Conservation (phyloP, 1,140 invertebrate species). For the Drosophila virilis region DNA sequence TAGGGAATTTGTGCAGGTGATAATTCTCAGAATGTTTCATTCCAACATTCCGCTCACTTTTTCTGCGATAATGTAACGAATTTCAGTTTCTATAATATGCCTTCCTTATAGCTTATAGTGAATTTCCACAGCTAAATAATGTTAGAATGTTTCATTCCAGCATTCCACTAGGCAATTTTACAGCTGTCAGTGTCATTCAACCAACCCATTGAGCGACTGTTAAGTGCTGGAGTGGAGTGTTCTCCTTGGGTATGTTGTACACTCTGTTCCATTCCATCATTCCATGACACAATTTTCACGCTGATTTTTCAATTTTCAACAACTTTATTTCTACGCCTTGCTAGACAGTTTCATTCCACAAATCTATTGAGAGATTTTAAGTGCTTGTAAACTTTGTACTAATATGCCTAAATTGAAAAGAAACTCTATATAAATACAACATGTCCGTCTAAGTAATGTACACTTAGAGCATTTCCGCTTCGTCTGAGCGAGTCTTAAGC, state of each 20-base stretch:
- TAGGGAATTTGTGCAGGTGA: no score
- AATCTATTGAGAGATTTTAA: no score
- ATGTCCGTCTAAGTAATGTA: neutral
- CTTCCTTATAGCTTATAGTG: no score
- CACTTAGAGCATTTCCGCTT: slow-evolving; percentile 38
- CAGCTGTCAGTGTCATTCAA: no score
- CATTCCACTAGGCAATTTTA: neutral
- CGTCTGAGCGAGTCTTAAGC: neutral
- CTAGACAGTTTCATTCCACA: no score
- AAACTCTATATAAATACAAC: neutral
- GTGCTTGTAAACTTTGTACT: neutral
- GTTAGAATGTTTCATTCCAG: neutral
- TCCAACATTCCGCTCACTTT: no score
- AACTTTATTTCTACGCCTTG: no score
- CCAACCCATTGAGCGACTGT: neutral
- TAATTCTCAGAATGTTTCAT: no score
- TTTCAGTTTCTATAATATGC: neutral
- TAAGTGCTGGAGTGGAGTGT: neutral
- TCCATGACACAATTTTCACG: no score
- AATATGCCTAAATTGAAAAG: neutral
- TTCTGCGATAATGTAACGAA: no score
- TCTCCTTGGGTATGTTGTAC: neutral
- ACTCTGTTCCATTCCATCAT: slow-evolving; percentile 2
- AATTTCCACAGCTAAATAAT: no score
- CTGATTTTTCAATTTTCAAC: no score